Base-by-base conservation (phyloP, 2,888 invertebrate genomes). In the Odontocerum albicorne region DNA sequence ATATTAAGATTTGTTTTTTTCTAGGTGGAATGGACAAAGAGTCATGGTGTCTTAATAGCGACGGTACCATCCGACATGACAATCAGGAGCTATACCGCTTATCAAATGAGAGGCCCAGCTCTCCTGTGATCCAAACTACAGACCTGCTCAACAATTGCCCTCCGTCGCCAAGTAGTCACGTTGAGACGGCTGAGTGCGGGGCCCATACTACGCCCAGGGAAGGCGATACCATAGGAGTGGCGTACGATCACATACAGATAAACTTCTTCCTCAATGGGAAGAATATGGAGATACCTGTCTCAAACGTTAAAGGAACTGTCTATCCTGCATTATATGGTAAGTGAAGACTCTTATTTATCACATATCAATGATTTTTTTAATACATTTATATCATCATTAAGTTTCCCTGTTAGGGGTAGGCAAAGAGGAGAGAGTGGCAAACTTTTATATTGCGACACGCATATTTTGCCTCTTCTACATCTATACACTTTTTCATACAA, bases 201-300 rank as follows among this genome's bases (percentile, higher is more conserved):
- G 36, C 51, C 22, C 51, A 43, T 36, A 17, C 68, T 64, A 81
- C 85, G 67, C 87, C 91, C 2, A 88, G 90, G 66, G 97, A 98
- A 74, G 96, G 98, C 19, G 98, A 98, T 70, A 85, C 93, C 50
- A 83, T 97, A 65, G 97, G 98, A 17, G 80, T 99, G 27, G 88
- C 94, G 0, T 99, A 92, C 70, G 97, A 99, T 70, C 98, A 99
- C 70, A 88, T 96, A 55, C 94, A 98, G 67, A 75, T 99, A 55
- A 95, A 93, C 70, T 96, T 98, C 77, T 96, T 86, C 72, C 75
- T 96, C 33, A 98, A 98, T 75, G 97, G 97, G 2, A 88, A 87
- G 67, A 86, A 87, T 65, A 78, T 94, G 66, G 91, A 94, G 65
- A 84, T 87, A 64, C 89, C 94, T 15, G 82, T 96, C 38, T 84